These are phyloP conservation scores for Drosophila melanogaster DNA, from an alignment of 1,140 invertebrate genomes.

Conservation along the genomic window Release_6_plus_ISO1_MT NT_033779.5:5634501-5635000, in stretches of 20 bases:
- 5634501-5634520: too few relatives aligned
- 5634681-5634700: constrained; percentile 95
- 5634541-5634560: not conserved
- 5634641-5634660: constrained; percentile 88
- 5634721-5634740: constrained; percentile 90
- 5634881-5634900: constrained; percentile 57
- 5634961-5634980: constrained; percentile 49
- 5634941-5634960: constrained; percentile 64
- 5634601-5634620: too few relatives aligned
- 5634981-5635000: constrained; percentile 51
- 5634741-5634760: constrained; percentile 90
- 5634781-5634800: constrained; percentile 89
- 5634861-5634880: constrained; percentile 47
- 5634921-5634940: constrained; percentile 29
- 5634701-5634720: constrained; percentile 95
- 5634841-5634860: constrained; percentile 1
- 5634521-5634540: too few relatives aligned
- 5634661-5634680: constrained; percentile 92
- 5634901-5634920: constrained; percentile 38
- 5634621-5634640: too few relatives aligned
- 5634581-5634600: not conserved
- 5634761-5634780: constrained; percentile 95
- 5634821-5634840: not conserved
- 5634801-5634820: constrained; percentile 22
- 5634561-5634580: not conserved